Conservation (phyloP, 2,113 vertebrate species). For the Lasiurus borealis region DNA sequence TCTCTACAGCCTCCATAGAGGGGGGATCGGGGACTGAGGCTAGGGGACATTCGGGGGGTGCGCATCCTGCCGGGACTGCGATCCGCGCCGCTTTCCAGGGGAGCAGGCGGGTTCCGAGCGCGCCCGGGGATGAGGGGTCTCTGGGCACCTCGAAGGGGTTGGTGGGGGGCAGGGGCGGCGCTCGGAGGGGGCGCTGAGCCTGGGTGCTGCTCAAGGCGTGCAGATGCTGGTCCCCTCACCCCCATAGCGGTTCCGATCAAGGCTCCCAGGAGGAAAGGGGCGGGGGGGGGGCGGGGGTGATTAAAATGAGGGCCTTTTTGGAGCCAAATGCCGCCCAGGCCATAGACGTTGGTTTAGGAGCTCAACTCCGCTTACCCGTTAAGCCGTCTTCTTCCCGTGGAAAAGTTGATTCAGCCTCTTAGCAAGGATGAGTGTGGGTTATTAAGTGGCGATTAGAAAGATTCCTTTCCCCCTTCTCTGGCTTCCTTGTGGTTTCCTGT, state of each 20-base stretch:
- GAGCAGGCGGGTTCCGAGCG: not conserved
- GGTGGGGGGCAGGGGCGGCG: too few relatives aligned
- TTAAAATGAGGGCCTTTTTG: not conserved
- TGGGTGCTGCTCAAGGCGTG: too few relatives aligned
- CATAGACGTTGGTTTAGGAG: not conserved
- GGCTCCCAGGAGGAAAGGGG: not conserved
- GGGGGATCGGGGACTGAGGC: not conserved
- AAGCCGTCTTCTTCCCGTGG: not conserved
- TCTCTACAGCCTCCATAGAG: not conserved
- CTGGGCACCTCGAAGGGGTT: too few relatives aligned
- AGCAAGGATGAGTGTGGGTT: not conserved
- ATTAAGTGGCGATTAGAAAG: not conserved
- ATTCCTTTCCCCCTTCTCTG: not conserved
- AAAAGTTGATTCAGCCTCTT: conserved; percentile 47
- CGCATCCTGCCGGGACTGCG: not conserved
- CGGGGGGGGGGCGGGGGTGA: too few relatives aligned
- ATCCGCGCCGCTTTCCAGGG: not conserved
- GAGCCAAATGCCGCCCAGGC: not conserved
- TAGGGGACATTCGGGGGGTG: not conserved
- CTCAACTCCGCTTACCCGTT: not conserved
- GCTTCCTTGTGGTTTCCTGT: not conserved
- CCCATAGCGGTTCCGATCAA: too few relatives aligned
- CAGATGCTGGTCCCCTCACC: not conserved
- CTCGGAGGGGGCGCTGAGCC: not conserved
- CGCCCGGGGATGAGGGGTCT: not conserved